Conservation (phyloP, 2,113 vertebrate species). For the Corythornis cristatus region DNA sequence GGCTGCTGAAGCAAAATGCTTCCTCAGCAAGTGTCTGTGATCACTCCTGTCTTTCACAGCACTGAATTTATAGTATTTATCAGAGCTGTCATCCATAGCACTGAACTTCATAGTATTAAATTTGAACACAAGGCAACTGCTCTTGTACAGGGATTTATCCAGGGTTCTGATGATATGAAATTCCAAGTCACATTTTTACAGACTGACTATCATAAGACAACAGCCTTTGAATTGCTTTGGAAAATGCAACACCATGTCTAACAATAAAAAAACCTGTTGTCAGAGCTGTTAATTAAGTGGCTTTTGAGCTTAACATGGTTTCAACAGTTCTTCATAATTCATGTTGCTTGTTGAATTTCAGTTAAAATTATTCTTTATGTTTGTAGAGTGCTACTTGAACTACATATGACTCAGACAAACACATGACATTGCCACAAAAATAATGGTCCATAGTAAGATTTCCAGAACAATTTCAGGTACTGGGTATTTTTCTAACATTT, state of each 20-base stretch:
- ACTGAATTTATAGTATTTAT: neutral
- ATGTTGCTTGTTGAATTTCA: neutral
- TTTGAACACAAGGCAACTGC: neutral
- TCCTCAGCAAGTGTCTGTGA: neutral
- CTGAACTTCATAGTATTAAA: neutral
- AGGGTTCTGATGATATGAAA: neutral
- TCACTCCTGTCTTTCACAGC: neutral
- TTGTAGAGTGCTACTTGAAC: neutral
- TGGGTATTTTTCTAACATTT: neutral
- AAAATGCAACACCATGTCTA: neutral
- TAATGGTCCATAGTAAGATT: neutral
- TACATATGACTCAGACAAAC: neutral
- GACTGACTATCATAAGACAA: neutral
- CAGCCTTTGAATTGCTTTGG: neutral
- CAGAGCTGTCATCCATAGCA: neutral
- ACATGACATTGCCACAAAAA: neutral
- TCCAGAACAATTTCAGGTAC: neutral
- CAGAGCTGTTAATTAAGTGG: neutral
- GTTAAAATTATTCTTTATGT: neutral
- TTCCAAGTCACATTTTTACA: neutral
- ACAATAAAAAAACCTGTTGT: neutral
- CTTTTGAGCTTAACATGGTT: neutral
- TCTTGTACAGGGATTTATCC: neutral
- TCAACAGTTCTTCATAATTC: neutral
- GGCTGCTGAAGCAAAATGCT: neutral